Conservation (phyloP, 2,113 vertebrate genomes). For the Ciconia stormi region DNA sequence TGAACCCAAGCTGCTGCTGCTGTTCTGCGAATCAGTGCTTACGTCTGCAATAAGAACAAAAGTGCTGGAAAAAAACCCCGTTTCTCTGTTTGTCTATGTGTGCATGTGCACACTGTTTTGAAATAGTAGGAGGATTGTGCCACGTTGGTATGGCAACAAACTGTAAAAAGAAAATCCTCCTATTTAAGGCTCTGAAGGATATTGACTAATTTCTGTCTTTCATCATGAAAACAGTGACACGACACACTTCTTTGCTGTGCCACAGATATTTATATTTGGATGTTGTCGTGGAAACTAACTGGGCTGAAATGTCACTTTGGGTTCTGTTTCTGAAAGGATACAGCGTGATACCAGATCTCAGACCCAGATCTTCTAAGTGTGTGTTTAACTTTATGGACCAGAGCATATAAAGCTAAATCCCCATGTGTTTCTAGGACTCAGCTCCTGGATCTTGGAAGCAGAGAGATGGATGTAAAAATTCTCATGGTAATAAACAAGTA, state of each 20-base stretch:
- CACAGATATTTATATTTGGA: background rate
- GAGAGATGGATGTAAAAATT: background rate
- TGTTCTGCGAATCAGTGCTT: slow-evolving; percentile 5
- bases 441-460: background rate
- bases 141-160: background rate
- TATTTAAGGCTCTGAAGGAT: background rate
- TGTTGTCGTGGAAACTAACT: slow-evolving; percentile 6
- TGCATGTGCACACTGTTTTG: background rate
- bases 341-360: background rate
- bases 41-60: slow-evolving; percentile 45
- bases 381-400: background rate
- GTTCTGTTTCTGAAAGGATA: background rate
- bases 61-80: slow-evolving; percentile 34
- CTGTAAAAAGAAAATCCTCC: background rate
- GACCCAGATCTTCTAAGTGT: background rate
- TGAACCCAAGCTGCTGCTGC: background rate
- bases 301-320: background rate
- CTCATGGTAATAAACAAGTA: background rate
- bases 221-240: background rate
- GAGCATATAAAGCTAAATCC: background rate
- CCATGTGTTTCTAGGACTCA: background rate
- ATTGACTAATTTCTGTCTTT: background rate
- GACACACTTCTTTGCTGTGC: background rate
- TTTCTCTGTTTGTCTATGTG: slow-evolving; percentile 28
- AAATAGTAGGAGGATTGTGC: background rate